Evolutionary conservation across 2,797 vertebrate genomes (phyloP), one percentile per base, ranked within the genome.

Genomic region (Sebastes minor): DNA sequence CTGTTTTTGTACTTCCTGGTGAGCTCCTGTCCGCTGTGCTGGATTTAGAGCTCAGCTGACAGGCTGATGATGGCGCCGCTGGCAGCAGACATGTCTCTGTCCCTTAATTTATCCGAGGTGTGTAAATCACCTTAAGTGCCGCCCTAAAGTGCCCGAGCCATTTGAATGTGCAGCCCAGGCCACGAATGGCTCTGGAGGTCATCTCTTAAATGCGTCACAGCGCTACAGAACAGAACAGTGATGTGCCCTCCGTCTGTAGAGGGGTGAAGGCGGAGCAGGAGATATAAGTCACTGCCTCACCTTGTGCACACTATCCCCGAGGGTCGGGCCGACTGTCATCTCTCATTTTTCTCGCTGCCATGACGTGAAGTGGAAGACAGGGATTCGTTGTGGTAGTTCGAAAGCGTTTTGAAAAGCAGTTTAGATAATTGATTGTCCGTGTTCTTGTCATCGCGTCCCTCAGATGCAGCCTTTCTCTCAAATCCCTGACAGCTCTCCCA

Each of bases 1-100:
- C 35, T 38, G 35, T 38, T 38, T 38, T 38, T 1, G 35, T 38
- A 9, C 60, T 71, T 69, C 68, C 30, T 30, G 25, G 33, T 42
- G 16, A 57, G 22, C 13, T 74, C 55, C 38, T 6, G 42, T 64
- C 52, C 52, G 8, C 64, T 33, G 18, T 22, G 55, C 57, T 79
- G 63, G 30, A 77, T 83, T 83, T 59, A 78, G 64, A 20, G 16
- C 68, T 59, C 49, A 59, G 52, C 71, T 86, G 78, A 88, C 71
- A 86, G 61, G 70, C 70, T 6, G 62, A 57, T 85, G 68, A 84
- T 25, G 63, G 20, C 13, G 3, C 80, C 23, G 52, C 49, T 5
- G 69, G 74, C 56, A 75, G 30, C 64, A 72, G 68, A 69, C 75
- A 77, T 38, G 30, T 46, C 30, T 78, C 30, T 78, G 42, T 23